Evolutionary conservation across 64 coral and sea anemone genomes (phyloP), one percentile per base, ranked within the genome.

Genomic region (Cladopsammia gracilis): DNA sequence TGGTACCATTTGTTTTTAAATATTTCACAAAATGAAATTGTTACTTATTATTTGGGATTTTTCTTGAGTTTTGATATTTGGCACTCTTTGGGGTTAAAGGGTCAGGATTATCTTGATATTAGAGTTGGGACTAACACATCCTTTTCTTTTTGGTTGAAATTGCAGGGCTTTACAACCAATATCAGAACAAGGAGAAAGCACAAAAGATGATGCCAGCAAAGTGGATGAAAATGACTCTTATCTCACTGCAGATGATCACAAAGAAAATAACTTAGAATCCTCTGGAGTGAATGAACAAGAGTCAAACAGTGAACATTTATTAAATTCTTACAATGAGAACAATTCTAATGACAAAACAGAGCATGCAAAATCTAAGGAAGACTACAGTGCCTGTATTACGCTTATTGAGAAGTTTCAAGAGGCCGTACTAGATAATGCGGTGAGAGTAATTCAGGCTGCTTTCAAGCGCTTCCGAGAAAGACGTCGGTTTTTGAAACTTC

Each of bases 361-460:
- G 15, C 48, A 24, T 6, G 18, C 19, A 18, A 44, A 18, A 71
- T 44, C n/a, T 18, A 93, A 97, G 48, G 91, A 93, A 61, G 82
- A 88, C 1, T 97, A 97, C 62, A 97, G 96, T 94, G 92, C 96
- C 12, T 97, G 96, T 62, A 94, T 87, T 11, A 87, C 87, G 77
- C 86, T 97, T 4, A 97, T 97, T 43, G 96, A 97, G 51, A 97
- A 97, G 51, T 97, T 97, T 49, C 96, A 97, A 47, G 96, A 97
- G 57, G 92, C 91, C 16, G 96, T 97, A 53, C 80, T 97, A 50
- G 96, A 97, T 14, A 94, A 89, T 91, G 96, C 96, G 43, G 96
- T 97, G 64, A 65, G 96, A 65, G 72, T 97, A 20, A 97, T 97
- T 56, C 96, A 97, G 88, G 96, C 96, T 88, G 93, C 93, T 24